Percentiles rank a stretch among this genome's conserved stretches.
phyloP scores from a whole-genome alignment of 2,797 vertebrate species.

The Acanthurus tractus region DNA sequence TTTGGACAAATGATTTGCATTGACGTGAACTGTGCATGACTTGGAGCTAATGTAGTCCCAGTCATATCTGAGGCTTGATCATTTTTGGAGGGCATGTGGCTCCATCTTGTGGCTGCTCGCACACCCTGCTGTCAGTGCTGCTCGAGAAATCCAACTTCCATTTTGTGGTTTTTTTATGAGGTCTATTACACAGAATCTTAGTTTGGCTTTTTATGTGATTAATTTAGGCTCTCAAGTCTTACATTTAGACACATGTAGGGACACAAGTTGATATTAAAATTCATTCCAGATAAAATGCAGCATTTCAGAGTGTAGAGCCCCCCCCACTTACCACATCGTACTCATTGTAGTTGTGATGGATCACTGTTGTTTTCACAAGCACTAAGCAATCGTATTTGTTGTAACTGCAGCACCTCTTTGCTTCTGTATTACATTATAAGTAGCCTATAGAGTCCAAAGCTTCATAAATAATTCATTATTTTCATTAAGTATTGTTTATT shows the following conservation, averaged over 20 bases:
- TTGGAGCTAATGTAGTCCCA: not conserved
- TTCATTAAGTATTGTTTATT: constrained; percentile 46
- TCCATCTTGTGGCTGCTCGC: constrained; percentile 73
- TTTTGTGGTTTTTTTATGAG: constrained; percentile 62
- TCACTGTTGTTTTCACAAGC: not conserved
- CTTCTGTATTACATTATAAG: not conserved
- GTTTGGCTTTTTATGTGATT: not conserved
- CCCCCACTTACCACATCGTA: not conserved
- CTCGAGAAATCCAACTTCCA: constrained; percentile 50
- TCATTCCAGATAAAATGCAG: not conserved
- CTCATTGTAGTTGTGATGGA: not conserved
- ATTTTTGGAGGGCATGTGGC: constrained; percentile 35
- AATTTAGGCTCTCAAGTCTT: not conserved
- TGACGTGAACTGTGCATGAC: not conserved
- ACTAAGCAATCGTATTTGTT: not conserved
- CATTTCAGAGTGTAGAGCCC: not conserved
- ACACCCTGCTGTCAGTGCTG: not conserved
- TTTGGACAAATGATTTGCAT: not conserved
- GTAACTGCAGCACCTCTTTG: not conserved
- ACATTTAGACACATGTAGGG: not conserved
- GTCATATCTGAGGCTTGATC: not conserved
- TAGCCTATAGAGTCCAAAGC: not conserved
- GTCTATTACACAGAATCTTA: not conserved
- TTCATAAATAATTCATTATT: constrained; percentile 17
- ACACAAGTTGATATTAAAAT: not conserved